Conservation (phyloP, 2,797 vertebrate species). For the Girardinus metallicus region DNA sequence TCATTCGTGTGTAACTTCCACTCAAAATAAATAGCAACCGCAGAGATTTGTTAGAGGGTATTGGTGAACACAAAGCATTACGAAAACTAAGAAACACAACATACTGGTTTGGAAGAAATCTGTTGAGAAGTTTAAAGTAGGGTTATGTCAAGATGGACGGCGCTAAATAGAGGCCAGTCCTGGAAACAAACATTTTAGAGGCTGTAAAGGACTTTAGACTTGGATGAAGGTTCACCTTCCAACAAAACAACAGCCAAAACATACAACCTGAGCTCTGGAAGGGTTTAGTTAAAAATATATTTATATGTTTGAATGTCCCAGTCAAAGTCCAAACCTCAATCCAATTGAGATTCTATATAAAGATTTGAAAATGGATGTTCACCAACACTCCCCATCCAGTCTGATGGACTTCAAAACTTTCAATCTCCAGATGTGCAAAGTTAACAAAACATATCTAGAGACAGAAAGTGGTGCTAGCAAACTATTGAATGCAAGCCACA, state of each 20-base stretch:
- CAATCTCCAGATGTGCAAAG: neutral
- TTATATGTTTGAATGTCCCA: neutral
- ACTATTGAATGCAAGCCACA: neutral
- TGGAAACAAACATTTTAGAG: neutral
- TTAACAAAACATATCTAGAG: neutral
- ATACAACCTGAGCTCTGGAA: neutral
- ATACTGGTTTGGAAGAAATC: neutral
- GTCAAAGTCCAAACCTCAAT: neutral
- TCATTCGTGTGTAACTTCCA: neutral
- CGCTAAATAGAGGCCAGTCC: neutral
- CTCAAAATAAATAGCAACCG: neutral
- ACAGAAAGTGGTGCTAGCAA: neutral
- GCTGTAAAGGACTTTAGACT: neutral
- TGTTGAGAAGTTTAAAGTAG: neutral
- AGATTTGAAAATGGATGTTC: neutral
- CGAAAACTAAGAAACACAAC: neutral
- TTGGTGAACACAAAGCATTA: neutral
- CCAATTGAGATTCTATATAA: neutral
- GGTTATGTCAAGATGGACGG: neutral
- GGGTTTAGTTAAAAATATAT: neutral
- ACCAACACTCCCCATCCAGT: neutral
- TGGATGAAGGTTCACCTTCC: neutral
- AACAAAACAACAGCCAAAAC: neutral
- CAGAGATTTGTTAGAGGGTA: neutral
- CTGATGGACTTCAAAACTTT: neutral